phyloP scores from a whole-genome alignment of 2,797 vertebrate species.

The Numenius phaeopus region DNA sequence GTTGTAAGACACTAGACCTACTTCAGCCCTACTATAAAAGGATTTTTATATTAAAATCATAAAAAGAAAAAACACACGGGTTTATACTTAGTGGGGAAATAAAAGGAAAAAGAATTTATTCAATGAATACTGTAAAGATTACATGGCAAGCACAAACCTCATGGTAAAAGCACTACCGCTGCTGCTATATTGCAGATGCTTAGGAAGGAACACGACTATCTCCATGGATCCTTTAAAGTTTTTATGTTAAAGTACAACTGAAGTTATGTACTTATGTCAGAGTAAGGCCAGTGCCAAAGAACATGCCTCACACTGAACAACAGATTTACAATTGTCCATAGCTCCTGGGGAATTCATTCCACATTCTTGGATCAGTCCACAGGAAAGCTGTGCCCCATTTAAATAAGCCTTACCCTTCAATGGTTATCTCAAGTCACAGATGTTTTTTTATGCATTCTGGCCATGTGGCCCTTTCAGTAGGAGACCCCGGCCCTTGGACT shows the following conservation, averaged over 20 bases:
- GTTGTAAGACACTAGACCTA: not conserved
- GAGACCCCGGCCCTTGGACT: too few species aligned
- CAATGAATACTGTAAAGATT: not conserved
- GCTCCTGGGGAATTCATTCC: slow-evolving; percentile 8
- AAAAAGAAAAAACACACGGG: not conserved
- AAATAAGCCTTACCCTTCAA: not conserved
- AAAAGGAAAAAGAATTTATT: not conserved
- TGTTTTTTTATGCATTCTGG: not conserved
- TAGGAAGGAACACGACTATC: not conserved
- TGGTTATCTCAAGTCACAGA: not conserved
- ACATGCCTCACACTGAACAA: not conserved
- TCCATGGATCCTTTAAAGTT: not conserved
- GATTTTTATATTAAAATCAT: not conserved
- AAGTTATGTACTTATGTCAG: not conserved
- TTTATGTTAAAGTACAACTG: not conserved
- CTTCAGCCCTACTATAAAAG: not conserved
- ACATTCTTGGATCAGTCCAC: not conserved
- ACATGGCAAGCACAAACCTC: not conserved
- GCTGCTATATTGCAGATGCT: not conserved
- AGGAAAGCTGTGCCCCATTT: not conserved
- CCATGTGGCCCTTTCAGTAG: rapidly evolving
- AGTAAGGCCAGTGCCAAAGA: not conserved
- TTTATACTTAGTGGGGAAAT: not conserved
- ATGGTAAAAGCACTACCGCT: not conserved
- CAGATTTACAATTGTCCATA: not conserved